These are phyloP conservation scores for Pampusana beccarii DNA, from an alignment of 2,113 vertebrate genomes.

Conservation along the genomic window DNA sequence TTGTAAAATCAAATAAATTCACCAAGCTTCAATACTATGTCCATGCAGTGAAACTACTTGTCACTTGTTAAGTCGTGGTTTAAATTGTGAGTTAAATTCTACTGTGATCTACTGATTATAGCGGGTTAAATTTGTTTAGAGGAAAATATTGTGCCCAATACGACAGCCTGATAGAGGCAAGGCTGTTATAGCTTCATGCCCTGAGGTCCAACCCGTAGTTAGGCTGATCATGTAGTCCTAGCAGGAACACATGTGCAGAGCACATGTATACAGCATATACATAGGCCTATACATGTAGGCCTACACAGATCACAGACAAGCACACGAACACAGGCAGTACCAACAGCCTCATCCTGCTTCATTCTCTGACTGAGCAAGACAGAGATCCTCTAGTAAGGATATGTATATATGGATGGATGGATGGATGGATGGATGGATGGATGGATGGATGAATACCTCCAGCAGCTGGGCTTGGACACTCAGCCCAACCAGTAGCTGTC, in stretches of 20 bases:
- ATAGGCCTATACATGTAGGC: not conserved
- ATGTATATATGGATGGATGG: not conserved
- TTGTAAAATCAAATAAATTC: not conserved
- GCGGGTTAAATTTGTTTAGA: not conserved
- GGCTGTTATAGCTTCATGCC: not conserved
- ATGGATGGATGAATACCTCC: not conserved
- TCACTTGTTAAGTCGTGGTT: not conserved
- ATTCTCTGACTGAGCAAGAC: not conserved
- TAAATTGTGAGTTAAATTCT: not conserved
- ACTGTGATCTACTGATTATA: not conserved
- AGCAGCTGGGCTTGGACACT: not conserved
- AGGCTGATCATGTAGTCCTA: not conserved
- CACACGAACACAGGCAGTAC: not conserved
- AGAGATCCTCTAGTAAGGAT: not conserved
- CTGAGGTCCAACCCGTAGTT: not conserved
- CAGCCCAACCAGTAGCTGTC: not conserved
- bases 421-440: not conserved
- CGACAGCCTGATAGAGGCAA: not conserved
- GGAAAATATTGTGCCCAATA: not conserved
- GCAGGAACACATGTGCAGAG: fast-evolving
- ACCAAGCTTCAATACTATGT: not conserved
- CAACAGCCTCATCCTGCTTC: not conserved
- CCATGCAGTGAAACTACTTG: not conserved
- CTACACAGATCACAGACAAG: not conserved
- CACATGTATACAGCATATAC: not conserved